A percentile compares a stretch with the other conserved stretches of the same genome.
phyloP scores from a whole-genome alignment of 2,797 vertebrate genomes.

The Philypnodon macrostomus region DNA sequence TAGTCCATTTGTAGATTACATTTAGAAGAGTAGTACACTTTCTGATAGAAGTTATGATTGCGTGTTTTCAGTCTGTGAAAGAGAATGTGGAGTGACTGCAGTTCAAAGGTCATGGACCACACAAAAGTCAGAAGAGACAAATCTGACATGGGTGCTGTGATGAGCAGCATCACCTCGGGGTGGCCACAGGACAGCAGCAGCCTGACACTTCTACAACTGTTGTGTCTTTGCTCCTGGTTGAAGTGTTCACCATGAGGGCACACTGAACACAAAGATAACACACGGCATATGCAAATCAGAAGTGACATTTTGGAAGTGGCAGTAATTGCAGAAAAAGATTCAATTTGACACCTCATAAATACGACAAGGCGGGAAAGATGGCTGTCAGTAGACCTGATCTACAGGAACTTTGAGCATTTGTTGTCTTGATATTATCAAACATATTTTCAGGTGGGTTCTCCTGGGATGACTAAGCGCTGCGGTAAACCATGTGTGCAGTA shows the following conservation, averaged over 20 bases:
- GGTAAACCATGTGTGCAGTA: conserved; percentile 1
- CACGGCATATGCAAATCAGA: no score
- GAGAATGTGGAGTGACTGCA: conserved; percentile 14
- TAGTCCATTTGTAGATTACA: no score
- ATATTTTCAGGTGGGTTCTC: neutral
- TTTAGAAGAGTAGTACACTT: no score
- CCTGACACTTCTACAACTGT: conserved; percentile 11
- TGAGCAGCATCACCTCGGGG: conserved; percentile 28
- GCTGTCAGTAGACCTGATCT: no score
- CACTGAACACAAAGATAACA: neutral
- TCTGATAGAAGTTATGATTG: no score
- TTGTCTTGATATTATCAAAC: neutral
- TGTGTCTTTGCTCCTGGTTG: neutral
- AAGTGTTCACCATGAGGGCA: neutral
- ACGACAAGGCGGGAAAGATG: no score
- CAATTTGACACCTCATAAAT: no score
- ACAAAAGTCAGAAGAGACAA: conserved; percentile 8
- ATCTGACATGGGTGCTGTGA: conserved; percentile 11
- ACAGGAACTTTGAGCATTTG: no score
- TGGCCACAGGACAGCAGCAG: conserved; percentile 13
- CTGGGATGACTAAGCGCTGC: conserved; percentile 11
- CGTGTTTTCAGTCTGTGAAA: conserved; percentile 7
- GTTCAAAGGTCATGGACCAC: conserved; percentile 21
- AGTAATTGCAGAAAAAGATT: no score
- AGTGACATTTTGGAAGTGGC: no score